Conservation (phyloP, 2,113 vertebrate genomes). For the Pyxicephalus adspersus region DNA sequence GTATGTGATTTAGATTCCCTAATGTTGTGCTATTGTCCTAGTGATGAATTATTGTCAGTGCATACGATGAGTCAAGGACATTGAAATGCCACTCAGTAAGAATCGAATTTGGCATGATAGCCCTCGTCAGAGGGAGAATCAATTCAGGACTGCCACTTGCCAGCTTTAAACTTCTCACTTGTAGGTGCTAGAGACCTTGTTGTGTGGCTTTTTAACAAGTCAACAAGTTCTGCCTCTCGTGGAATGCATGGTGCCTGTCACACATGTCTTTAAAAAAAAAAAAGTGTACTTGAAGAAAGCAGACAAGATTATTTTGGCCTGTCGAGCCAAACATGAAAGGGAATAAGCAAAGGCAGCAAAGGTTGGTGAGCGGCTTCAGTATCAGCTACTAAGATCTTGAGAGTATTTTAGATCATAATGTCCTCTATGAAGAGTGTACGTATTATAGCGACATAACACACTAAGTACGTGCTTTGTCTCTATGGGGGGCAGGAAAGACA, state of each 20-base stretch:
- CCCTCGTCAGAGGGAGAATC: slow-evolving; percentile 90
- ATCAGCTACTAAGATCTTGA: slow-evolving; percentile 86
- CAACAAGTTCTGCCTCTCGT: slow-evolving; percentile 90
- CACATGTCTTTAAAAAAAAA: slow-evolving; percentile 80
- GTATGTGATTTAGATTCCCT: slow-evolving; percentile 84
- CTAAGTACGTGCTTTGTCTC: slow-evolving; percentile 55
- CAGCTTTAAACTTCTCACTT: slow-evolving; percentile 93
- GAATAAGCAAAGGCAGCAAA: slow-evolving; percentile 67
- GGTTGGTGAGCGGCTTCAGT: slow-evolving; percentile 72
- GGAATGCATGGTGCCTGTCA: slow-evolving; percentile 83
- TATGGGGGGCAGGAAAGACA: slow-evolving; percentile 51
- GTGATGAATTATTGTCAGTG: slow-evolving; percentile 90
- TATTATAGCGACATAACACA: slow-evolving; percentile 54
- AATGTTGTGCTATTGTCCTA: slow-evolving; percentile 86
- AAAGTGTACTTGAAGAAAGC: slow-evolving; percentile 88
- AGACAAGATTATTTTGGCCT: slow-evolving; percentile 83
- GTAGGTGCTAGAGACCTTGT: slow-evolving; percentile 90
- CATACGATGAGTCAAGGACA: slow-evolving; percentile 95
- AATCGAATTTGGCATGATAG: slow-evolving; percentile 98
- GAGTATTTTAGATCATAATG: slow-evolving; percentile 88
- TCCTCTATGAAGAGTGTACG: slow-evolving; percentile 58
- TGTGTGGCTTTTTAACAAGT: slow-evolving; percentile 95
- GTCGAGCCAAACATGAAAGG: slow-evolving; percentile 70
- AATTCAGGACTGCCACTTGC: slow-evolving; percentile 93
- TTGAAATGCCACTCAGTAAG: slow-evolving; percentile 97